These are phyloP conservation scores for Turdus rufiventris DNA, from an alignment of 2,113 vertebrate genomes.

Conservation along the genomic window DNA sequence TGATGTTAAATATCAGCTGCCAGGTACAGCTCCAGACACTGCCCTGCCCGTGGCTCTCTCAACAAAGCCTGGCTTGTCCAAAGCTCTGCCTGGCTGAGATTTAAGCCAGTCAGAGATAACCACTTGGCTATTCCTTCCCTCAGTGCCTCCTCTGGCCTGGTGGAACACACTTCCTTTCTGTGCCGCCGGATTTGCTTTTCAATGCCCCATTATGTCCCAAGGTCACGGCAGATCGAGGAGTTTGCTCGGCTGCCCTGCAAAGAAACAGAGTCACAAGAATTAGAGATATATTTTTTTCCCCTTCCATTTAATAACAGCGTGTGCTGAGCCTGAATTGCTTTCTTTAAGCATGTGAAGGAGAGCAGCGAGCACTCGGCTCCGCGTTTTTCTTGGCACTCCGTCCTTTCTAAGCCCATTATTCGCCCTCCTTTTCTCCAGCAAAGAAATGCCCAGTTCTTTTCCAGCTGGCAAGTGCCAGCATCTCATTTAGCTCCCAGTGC, in stretches of 20 bases:
- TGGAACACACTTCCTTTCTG: slow-evolving; percentile 36
- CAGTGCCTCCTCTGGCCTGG: neutral
- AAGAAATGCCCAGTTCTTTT: neutral
- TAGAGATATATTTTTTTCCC: neutral
- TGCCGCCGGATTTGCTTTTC: slow-evolving; percentile 12
- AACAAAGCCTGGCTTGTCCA: slow-evolving; percentile 17
- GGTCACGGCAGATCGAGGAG: neutral
- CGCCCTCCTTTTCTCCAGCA: accelerated
- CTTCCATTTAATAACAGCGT: neutral
- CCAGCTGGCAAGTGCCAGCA: neutral
- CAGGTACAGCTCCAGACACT: neutral
- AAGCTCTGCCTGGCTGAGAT: neutral
- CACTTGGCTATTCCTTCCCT: neutral
- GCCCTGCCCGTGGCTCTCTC: neutral
- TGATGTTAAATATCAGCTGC: neutral
- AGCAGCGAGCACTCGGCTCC: neutral
- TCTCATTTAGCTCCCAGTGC: neutral
- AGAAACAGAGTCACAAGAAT: neutral
- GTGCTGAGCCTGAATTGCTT: neutral
- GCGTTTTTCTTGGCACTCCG: neutral
- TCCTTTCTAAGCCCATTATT: neutral
- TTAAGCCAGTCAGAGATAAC: slow-evolving; percentile 17
- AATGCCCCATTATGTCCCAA: slow-evolving; percentile 53
- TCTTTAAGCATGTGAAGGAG: neutral
- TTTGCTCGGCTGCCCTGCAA: neutral